Conservation (phyloP, 1,140 invertebrate genomes). For the Spodoptera litura region DNA sequence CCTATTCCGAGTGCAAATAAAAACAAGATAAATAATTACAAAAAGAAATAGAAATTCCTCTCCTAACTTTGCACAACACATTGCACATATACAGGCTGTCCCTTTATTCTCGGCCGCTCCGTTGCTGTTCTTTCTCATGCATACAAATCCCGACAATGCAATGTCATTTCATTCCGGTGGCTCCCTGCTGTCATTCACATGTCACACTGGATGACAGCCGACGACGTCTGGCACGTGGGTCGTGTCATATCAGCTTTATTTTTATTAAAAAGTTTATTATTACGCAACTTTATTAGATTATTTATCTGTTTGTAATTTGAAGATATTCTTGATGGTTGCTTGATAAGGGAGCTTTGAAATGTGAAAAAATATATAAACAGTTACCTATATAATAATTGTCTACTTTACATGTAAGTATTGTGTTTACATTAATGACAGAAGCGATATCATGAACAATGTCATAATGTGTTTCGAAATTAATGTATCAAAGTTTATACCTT, state of each 20-base stretch:
- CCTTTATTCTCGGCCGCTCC: slow-evolving; percentile 39
- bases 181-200: slow-evolving; percentile 62
- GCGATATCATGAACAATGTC: too few species aligned
- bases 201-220: slow-evolving; percentile 61
- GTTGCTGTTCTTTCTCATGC: slow-evolving; percentile 52
- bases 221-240: slow-evolving; percentile 61
- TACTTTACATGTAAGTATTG: too few species aligned
- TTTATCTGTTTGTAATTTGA: slow-evolving; percentile 6
- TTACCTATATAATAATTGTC: background rate
- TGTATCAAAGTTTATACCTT: too few species aligned
- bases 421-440: too few species aligned
- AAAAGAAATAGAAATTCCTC: background rate
- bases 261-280: slow-evolving; percentile 59
- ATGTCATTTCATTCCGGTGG: slow-evolving; percentile 54
- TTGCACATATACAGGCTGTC: slow-evolving; percentile 34
- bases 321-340: background rate
- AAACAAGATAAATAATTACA: background rate
- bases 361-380: background rate
- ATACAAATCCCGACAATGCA: slow-evolving; percentile 55
- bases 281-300: slow-evolving; percentile 7
- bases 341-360: background rate
- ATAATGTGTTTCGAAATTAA: too few species aligned
- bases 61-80: background rate
- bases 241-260: slow-evolving; percentile 61
- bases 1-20: background rate